These are phyloP conservation scores for Pyrgus malvae DNA, from an alignment of 2,888 invertebrate genomes.

Conservation along the genomic window DNA sequence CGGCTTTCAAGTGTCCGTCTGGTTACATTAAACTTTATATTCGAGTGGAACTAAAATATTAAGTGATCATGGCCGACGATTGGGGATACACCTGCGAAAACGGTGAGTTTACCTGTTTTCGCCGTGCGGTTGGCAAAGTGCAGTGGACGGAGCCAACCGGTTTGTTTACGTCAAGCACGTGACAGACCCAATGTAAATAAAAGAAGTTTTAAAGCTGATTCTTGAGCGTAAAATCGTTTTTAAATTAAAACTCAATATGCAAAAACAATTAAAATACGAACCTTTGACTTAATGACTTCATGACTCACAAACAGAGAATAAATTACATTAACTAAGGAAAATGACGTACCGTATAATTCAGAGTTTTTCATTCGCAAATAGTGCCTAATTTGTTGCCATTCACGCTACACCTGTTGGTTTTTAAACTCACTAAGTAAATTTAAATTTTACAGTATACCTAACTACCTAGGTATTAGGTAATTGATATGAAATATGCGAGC, in stretches of 20 bases:
- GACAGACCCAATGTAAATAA: constrained; percentile 43
- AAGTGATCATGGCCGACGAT: constrained; percentile 67
- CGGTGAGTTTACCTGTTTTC: constrained; percentile 69
- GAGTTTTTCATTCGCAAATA: constrained; percentile 30
- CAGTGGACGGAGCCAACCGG: constrained; percentile 54
- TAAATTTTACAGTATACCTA: no score
- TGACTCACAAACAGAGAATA: constrained; percentile 29
- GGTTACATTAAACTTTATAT: constrained; percentile 29
- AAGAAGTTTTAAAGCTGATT: constrained; percentile 11
- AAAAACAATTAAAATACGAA: no score
- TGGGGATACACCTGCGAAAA: constrained; percentile 84
- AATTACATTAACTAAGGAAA: constrained; percentile 2
- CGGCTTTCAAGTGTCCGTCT: constrained; percentile 53
- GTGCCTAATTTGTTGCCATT: constrained; percentile 33
- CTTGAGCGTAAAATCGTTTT: neutral
- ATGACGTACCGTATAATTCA: constrained; percentile 33
- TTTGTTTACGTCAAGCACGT: constrained; percentile 79
- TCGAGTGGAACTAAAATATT: constrained; percentile 34
- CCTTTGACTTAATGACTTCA: constrained; percentile 4
- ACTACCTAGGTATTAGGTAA: no score
- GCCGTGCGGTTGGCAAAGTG: constrained; percentile 38
- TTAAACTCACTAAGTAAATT: neutral
- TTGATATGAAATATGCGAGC: no score
- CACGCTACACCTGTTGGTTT: constrained; percentile 36
- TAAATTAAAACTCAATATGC: no score